A percentile compares a stretch with the other conserved stretches of the same genome.
These are phyloP conservation scores for Tribolium madens DNA, from an alignment of 1,140 invertebrate species.

Conservation along the genomic window DNA sequence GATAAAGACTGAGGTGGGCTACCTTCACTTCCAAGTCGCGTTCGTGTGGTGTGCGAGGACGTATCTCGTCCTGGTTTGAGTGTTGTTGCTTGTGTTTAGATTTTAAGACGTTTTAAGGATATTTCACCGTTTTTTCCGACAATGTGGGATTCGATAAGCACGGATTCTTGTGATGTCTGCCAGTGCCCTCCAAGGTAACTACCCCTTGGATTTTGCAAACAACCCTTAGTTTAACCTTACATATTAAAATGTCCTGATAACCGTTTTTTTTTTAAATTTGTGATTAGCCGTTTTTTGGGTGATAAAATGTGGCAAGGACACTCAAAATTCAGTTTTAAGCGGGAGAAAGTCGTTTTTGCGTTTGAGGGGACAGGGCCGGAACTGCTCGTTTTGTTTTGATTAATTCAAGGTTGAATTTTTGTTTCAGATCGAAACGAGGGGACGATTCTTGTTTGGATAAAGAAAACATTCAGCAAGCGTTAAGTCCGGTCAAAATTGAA, in stretches of 20 bases:
- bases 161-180: constrained; percentile 53
- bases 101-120: constrained; percentile 48
- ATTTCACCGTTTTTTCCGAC: constrained; percentile 39
- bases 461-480: constrained; percentile 48
- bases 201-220: constrained; percentile 12
- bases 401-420: constrained; percentile 31
- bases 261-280: too few relatives aligned
- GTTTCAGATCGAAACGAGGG: constrained; percentile 46
- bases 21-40: constrained; percentile 48
- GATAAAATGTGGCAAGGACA: constrained; percentile 45
- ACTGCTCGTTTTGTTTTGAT: constrained; percentile 7
- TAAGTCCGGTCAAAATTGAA: constrained; percentile 51
- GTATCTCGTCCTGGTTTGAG: constrained; percentile 36
- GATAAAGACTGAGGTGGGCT: constrained; percentile 48
- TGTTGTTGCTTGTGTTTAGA: constrained; percentile 23
- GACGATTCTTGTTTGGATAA: constrained; percentile 51
- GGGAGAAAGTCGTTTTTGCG: neutral
- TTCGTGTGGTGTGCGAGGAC: constrained; percentile 35
- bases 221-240: neutral
- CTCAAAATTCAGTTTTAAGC: constrained; percentile 43
- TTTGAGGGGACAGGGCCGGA: neutral
- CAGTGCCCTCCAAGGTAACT: constrained; percentile 52
- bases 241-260: neutral
- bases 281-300: too few relatives aligned
- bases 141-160: constrained; percentile 55